A percentile compares a stretch with the other conserved stretches of the same genome.
Evolutionary conservation across 1,140 invertebrate genomes (phyloP).

Genomic region (Cydia pomonella): DNA sequence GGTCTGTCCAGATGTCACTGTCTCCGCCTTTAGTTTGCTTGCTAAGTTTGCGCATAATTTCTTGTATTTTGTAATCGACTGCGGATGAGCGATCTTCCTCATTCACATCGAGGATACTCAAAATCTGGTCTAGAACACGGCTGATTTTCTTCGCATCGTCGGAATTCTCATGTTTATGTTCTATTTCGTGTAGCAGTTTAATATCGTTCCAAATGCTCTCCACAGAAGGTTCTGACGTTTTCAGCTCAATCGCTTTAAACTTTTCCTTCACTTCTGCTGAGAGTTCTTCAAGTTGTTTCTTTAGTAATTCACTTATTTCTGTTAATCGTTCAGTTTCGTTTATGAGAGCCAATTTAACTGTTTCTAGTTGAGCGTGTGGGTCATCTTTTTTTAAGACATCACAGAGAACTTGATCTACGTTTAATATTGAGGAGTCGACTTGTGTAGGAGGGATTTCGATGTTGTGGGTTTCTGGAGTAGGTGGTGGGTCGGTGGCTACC

Average conservation of each 20-base stretch:
- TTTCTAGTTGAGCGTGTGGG: conserved; percentile 38
- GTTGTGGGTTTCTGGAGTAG: neutral
- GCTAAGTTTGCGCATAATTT: conserved; percentile 41
- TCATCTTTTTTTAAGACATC: conserved; percentile 36
- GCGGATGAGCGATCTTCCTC: conserved; percentile 30
- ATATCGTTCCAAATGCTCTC: conserved; percentile 49
- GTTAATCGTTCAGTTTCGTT: conserved; percentile 51
- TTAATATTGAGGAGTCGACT: conserved; percentile 15
- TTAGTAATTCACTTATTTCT: conserved; percentile 54
- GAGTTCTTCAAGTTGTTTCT: conserved; percentile 53
- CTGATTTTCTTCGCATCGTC: conserved; percentile 49
- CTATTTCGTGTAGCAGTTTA: conserved; percentile 50
- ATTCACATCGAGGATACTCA: conserved; percentile 42
- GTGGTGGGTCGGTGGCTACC: neutral
- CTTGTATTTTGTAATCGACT: conserved; percentile 47
- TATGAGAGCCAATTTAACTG: conserved; percentile 35
- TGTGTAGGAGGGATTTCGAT: neutral
- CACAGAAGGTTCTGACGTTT: conserved; percentile 41
- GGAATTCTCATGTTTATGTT: conserved; percentile 47
- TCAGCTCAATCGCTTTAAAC: conserved; percentile 41
- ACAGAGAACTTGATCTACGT: conserved; percentile 2
- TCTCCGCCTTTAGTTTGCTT: neutral
- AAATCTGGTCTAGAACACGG: conserved; percentile 48
- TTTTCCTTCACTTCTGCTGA: conserved; percentile 46
- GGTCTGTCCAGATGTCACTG: neutral